phyloP scores from a whole-genome alignment of 2,888 invertebrate genomes.

The Blastobasis adustella region DNA sequence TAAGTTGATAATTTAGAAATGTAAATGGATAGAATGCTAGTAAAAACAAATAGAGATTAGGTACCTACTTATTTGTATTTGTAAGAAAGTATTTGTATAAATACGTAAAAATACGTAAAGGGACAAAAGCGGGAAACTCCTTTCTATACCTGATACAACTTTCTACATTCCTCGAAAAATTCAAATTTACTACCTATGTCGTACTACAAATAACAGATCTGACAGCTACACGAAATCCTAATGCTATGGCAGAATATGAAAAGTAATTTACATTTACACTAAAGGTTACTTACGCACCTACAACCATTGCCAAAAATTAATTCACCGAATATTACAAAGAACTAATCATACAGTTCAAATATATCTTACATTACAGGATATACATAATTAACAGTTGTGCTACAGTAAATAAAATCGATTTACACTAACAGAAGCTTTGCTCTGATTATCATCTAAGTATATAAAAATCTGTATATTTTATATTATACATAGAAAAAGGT shows the following conservation, averaged over 20 bases:
- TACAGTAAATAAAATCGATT: slow-evolving; percentile 34
- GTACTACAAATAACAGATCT: slow-evolving; percentile 13
- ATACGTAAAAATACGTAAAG: no score
- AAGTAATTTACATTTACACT: no score
- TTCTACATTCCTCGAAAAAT: slow-evolving; percentile 5
- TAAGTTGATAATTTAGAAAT: not conserved
- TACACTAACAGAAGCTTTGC: slow-evolving; percentile 51
- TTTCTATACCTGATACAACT: slow-evolving; percentile 5
- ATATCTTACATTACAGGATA: not conserved
- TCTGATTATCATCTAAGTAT: slow-evolving; percentile 24
- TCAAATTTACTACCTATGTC: slow-evolving; percentile 13
- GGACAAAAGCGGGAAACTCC: not conserved
- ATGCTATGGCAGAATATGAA: slow-evolving; percentile 8
- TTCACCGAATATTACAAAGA: not conserved
- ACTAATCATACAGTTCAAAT: not conserved
- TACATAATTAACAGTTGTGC: slow-evolving; percentile 1
- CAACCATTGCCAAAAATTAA: no score
- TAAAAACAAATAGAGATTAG: not conserved
- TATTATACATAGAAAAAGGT: slow-evolving; percentile 42
- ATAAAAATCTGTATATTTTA: slow-evolving; percentile 44
- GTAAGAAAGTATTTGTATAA: no score
- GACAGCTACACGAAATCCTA: slow-evolving; percentile 11
- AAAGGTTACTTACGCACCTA: no score
- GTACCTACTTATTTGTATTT: no score
- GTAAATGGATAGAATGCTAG: not conserved